Evolutionary conservation across 2,113 vertebrate species (phyloP), one percentile per base, ranked within the genome.

Genomic region (Grallaria varia): DNA sequence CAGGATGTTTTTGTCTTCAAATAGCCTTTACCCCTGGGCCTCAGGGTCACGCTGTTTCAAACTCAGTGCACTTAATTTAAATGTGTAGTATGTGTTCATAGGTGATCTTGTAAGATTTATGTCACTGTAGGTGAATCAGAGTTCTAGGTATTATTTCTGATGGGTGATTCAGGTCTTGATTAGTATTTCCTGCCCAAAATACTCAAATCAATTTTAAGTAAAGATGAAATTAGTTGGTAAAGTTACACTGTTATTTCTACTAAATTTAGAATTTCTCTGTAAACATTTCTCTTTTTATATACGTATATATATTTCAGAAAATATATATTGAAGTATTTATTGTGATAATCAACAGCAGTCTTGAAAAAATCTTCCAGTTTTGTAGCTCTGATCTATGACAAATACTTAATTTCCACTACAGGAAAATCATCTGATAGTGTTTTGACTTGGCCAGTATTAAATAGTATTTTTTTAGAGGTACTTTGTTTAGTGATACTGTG

Each of bases 41-140:
- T 9, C 9, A 33, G 8, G 14, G 24, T 55, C 28, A 15, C 0
- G 0, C 30, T 77, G 31, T 28, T 77, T 76, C 55, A 30, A n/a
- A 77, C 15, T 66, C 22, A 31, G 8, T 31, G 24, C 6, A 7
- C 9, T 2, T 31, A n/a, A 59, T 59, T 78, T 77, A 44, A 82
- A 59, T 6, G 13, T 10, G 21, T 28, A 28, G 31, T 52, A 4
- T 62, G 10, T 55, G 22, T 50, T 56, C 16, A 23, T 23, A 21
- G 21, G 21, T 66, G 39, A 10, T 33, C 23, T 77, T 16, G 3
- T 63, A 44, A 81, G 84, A 66, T 45, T 71, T 59, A 21, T 20
- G 10, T 23, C 1, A 4, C 5, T 39, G 5, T 28, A 77, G n/a
- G 50, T 49, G 9, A 42, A 52, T 71, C 8, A 49, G 30, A 8